Percentiles rank a stretch among this genome's conserved stretches.
Evolutionary conservation across 2,113 vertebrate species (phyloP).

Genomic region (Rhinogobius similis): DNA sequence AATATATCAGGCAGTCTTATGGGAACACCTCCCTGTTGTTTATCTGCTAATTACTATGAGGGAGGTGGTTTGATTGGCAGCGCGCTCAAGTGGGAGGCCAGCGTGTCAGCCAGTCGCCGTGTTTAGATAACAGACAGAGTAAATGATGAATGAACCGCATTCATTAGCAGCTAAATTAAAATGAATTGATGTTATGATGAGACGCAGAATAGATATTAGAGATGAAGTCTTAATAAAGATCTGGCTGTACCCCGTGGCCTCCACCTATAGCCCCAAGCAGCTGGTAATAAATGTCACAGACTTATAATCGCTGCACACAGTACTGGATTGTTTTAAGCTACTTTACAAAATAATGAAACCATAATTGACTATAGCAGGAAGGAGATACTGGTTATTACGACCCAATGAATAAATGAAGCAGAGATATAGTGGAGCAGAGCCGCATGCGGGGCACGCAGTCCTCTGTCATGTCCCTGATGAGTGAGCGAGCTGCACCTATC

Average conservation of each 20-base stretch:
- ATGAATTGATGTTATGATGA: conserved; percentile 66
- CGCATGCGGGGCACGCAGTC: conserved; percentile 61
- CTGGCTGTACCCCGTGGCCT: conserved; percentile 14
- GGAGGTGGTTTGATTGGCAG: conserved; percentile 60
- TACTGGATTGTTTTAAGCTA: conserved; percentile 58
- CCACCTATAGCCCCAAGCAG: conserved; percentile 47
- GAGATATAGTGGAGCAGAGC: conserved; percentile 60
- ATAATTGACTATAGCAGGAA: conserved; percentile 69
- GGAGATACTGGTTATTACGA: conserved; percentile 70
- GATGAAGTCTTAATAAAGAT: conserved; percentile 57
- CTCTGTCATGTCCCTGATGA: conserved; percentile 68
- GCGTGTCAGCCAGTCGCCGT: conserved; percentile 46
- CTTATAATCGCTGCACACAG: conserved; percentile 51
- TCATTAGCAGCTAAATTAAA: conserved; percentile 65
- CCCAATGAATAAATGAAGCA: conserved; percentile 69
- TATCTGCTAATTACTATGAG: conserved; percentile 49
- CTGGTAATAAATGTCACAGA: conserved; percentile 63
- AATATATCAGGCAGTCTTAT: conserved; percentile 51
- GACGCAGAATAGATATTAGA: conserved; percentile 47
- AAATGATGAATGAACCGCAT: conserved; percentile 65
- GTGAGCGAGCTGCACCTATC: conserved; percentile 48
- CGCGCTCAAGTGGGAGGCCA: conserved; percentile 44
- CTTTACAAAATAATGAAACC: conserved; percentile 68
- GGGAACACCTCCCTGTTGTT: conserved; percentile 56
- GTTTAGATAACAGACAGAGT: conserved; percentile 65